Base-by-base conservation (phyloP, 2,888 invertebrate genomes). In the Platerodrilus igneus region DNA sequence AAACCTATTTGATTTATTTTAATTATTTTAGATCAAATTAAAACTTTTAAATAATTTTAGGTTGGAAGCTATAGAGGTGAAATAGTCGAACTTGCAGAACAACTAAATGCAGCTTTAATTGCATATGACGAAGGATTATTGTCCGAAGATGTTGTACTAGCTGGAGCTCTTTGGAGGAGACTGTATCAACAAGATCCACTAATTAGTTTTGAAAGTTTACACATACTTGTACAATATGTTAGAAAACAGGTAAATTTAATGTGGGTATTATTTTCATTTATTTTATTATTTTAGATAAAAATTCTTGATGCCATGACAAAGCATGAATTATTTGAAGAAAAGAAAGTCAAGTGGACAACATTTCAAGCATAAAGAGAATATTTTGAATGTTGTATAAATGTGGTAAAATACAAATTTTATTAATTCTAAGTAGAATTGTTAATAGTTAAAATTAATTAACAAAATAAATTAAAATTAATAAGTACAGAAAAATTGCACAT, bases 121-220 rank as follows among this genome's bases (percentile, higher is more conserved):
- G 78, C 79, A 1, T 93, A 92, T 58, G 93, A 94, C 65, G 92
- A 93, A 72, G 93, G 92, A 2, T 66, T 92, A 9, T 70, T 79
- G 52, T 73, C 75, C 8, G 79, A 84, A 59, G 94, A 94, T 60
- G 78, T 72, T 55, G 71, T 82, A 4, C 64, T 94, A 48, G 91
- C 93, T 17, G 80, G 79, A 13, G 87, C 91, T 0, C 55, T 94
- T 8, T 94, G 94, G 94, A 76, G 88, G 50, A 76, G 87, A 47
- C 79, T 93, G 61, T 87, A 88, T 55, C 77, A 77, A 50, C 73
- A 75, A 53, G 69, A 77, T 22, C 74, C 79, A 55, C n/a, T n/a
- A n/a, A 72, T 77, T n/a, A 74, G 83, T 55, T 78, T 81, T 8
- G 73, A 74, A 48, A 61, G 78, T 41, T 57, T 93, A 41, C 89